Evolutionary conservation across 1,140 invertebrate species (phyloP), one percentile per base, ranked within the genome.

Genomic region (Drosophila orena): DNA sequence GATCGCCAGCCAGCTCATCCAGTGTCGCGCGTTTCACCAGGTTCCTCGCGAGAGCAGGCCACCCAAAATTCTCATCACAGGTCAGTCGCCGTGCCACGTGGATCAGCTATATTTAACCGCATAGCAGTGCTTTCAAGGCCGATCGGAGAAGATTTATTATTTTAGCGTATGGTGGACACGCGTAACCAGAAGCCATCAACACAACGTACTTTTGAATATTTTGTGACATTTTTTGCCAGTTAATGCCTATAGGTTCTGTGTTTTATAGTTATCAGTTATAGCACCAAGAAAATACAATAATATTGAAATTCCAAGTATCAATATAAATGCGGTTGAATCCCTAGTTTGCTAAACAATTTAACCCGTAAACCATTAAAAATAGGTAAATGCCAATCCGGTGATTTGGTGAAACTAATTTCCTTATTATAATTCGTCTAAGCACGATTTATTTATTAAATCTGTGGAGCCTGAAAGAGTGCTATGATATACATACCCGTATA

Each of bases 21-120:
- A 90, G 59, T 77, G 85, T 38, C 89, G 79, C 22, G 27, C 47
- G 27, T 68, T 74, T 44, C 78, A 85, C 35, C 78, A 74, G 47
- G 44, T 49, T 17, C 56, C 69, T 12, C 40, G 49, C n/a, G 34
- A 66, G 38, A 74, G 79, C 17, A 91, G 90, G 38, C 92, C 93
- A 0, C 93, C 93, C 49, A 93, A 93, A 91, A 93, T 94, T 77
- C 91, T 94, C 52, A 94, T 94, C 40, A 94, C 93, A 44, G 93
- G 93, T 94, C 75, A 91, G 93, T 76, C 27, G 50, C 11, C 22
- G 11, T 22, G 24, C 46, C 60, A 72, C 42, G 77, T 79, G 68
- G 50, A 17, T 34, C 12, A 15, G 6, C 20, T 46, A 53, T 57
- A 77, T 49, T 47, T 46, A 61, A 44, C 43, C 6, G 3, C 17